Base-by-base conservation (phyloP, 2,113 vertebrate species). In the Carettochelys insculpta region DNA sequence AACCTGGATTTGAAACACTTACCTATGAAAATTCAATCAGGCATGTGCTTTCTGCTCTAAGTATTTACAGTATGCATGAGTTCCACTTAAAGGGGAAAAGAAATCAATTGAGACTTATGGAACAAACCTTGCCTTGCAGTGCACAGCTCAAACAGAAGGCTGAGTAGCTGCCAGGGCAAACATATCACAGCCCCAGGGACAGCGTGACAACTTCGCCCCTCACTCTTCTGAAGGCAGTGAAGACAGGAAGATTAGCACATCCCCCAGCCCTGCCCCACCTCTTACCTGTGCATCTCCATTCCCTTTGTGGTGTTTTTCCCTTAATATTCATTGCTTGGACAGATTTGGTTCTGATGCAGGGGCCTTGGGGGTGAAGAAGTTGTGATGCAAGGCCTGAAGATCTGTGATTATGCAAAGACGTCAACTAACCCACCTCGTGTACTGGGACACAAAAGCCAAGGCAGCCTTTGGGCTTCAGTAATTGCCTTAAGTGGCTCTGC, bases 1-100 rank as follows among this genome's bases (percentile, higher is more conserved):
- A 82, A 71, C 24, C 77, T 54, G 89, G 85, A 90, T 94, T 94
- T 96, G 83, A 95, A 93, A 93, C 86, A 86, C 51, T 88, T 88
- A 91, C 88, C 73, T 87, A 87, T 82, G 77, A 89, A 94, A 92
- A 91, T 78, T 92, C 88, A 92, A 41, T 34, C 87, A 80, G 71
- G 61, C 0, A 0, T 82, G 75, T 85, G 56, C 16, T 85, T 92
- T 86, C 85, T 78, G 17, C 54, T 87, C 80, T 45, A 80, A 85
- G 75, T 81, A 77, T 89, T 94, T 92, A 92, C 56, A 73, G 31
- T 82, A n/a, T 52, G 45, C 48, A 80, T 41, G n/a, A 80, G 61
- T 76, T 88, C 82, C 77, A 47, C 58, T 78, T 86, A 65, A 65
- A 29, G 24, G 75, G 65, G 24, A 3, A n/a, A 65, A 24, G 58